Evolutionary conservation across 2,888 invertebrate genomes (phyloP).

Genomic region (Athalia rosae): DNA sequence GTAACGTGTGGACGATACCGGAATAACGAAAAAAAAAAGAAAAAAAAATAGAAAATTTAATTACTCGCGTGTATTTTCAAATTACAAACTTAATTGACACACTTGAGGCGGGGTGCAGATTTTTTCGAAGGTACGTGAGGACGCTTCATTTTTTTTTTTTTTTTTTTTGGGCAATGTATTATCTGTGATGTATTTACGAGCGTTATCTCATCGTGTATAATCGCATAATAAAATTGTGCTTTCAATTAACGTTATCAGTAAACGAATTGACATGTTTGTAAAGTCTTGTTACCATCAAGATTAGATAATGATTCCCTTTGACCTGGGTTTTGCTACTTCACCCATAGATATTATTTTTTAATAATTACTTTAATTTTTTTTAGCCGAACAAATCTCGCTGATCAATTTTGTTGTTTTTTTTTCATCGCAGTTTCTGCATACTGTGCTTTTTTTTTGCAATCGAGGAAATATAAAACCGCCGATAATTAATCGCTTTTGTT

Average conservation of each 20-base stretch:
- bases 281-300: constrained; percentile 7
- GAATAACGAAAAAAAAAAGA: neutral
- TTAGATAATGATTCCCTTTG: constrained; percentile 24
- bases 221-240: constrained; percentile 23
- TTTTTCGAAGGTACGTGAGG: too few species aligned
- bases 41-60: neutral
- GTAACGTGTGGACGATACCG: neutral
- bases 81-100: too few species aligned
- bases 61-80: too few species aligned
- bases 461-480: too few species aligned
- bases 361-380: neutral
- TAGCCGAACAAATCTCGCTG: too few species aligned
- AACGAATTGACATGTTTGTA: constrained; percentile 22
- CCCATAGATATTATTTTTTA: neutral
- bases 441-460: too few species aligned
- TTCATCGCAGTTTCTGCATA: too few species aligned
- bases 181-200: neutral
- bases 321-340: constrained; percentile 34
- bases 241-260: constrained; percentile 37
- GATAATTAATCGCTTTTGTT: too few species aligned
- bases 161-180: too few species aligned
- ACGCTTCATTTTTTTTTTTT: too few species aligned
- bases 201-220: neutral
- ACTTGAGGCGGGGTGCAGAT: too few species aligned
- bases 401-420: too few species aligned